Base-by-base conservation (phyloP, 2,888 invertebrate genomes). In the Drosophila acutilabella region DNA sequence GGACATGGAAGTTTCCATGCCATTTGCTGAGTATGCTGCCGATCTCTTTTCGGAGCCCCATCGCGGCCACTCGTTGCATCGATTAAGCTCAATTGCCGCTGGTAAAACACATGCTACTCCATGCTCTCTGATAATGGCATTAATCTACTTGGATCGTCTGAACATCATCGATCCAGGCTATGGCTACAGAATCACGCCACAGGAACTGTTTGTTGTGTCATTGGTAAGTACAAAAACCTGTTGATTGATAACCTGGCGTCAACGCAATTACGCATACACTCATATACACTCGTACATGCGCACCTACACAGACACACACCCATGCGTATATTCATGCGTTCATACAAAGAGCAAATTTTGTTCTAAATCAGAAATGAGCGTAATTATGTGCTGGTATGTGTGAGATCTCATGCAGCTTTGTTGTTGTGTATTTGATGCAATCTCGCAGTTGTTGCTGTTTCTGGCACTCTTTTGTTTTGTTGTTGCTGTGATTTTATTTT, bases 131-230 rank as follows among this genome's bases (percentile, higher is more conserved):
- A 96, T 99, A 81, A 94, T 99, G 88, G 98, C 99, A 30, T 94
- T 99, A 89, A 94, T 99, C 47, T 99, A 99, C 93, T 94, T 99
- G 84, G 98, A 99, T 93, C 95, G 98, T 76, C 94, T 99, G 59
- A 96, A 96, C 91, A 93, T 94, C 70, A 94, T 94, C 84, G 96
- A 97, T 93, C 96, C 97, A 0, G 95, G 96, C 79, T 98, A 98
- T 93, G 94, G 98, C 71, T 94, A 95, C 81, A 93, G 94, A 86
- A 95, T 97, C 53, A 95, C 96, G 33, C 98, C 99, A 30, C 96
- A 97, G 33, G 98, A 99, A 91, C 94, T 99, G 66, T 99, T 99
- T 93, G 94, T 99, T 64, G 96, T 99, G 72, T 98, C 99, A 65
- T 94, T 99, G 95, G 98, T 98, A 93, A 93, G 93, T 80, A 18